These are phyloP conservation scores for Agapetus fuscipes DNA, from an alignment of 2,888 invertebrate species.

Conservation along the genomic window DNA sequence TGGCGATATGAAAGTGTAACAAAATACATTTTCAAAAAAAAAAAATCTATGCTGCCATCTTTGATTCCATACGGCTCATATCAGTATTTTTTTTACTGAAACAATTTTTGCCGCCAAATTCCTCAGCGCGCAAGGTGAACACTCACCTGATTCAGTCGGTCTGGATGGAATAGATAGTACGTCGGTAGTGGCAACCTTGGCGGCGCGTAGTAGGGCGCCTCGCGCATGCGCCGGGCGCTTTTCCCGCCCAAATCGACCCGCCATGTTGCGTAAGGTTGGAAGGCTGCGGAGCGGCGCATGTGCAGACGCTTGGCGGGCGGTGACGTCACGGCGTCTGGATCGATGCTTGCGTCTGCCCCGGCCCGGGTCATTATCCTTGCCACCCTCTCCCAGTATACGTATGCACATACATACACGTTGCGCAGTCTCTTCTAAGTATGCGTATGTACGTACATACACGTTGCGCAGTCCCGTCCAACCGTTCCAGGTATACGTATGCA, in stretches of 20 bases:
- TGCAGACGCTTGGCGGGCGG: constrained; percentile 18
- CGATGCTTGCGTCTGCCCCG: constrained; percentile 29
- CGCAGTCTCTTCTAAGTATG: constrained; percentile 1
- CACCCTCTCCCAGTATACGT: constrained; percentile 18
- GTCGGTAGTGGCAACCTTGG: not conserved
- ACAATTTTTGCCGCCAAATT: too few species aligned
- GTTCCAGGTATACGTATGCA: too few species aligned
- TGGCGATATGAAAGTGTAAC: too few species aligned
- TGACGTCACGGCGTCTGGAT: constrained; percentile 37
- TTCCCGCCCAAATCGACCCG: constrained; percentile 20
- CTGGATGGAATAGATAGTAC: too few species aligned
- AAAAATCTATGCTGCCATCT: too few species aligned
- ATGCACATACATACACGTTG: constrained; percentile 22
- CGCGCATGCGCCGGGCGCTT: constrained; percentile 8
- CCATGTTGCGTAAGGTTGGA: constrained; percentile 7
- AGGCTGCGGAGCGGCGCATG: constrained; percentile 10
- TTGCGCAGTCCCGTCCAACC: too few species aligned
- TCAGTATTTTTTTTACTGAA: too few species aligned
- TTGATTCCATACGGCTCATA: too few species aligned
- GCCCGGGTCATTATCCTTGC: constrained; percentile 23
- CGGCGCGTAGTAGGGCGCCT: constrained; percentile 3
- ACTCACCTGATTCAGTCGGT: too few species aligned
- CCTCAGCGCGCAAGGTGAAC: too few species aligned
- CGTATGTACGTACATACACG: too few species aligned
- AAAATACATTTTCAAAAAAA: too few species aligned